Percentiles rank a stretch among this genome's conserved stretches.
These are phyloP conservation scores for Drosophila gaucha DNA, from an alignment of 2,888 invertebrate genomes.

Conservation along the genomic window DNA sequence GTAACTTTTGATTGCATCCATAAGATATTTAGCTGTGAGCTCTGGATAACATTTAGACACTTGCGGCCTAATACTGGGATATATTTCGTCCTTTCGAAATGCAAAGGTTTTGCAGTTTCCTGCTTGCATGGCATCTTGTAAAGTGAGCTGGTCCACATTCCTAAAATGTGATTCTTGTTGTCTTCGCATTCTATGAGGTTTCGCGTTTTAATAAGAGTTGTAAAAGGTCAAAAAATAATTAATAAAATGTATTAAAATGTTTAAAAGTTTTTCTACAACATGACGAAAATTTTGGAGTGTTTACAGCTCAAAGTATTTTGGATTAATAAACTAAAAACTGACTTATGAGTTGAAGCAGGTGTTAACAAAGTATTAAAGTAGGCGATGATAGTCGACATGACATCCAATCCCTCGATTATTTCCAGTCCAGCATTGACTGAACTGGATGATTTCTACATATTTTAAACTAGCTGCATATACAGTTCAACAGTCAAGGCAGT, in stretches of 20 bases:
- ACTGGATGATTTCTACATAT: no score
- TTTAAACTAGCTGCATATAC: no score
- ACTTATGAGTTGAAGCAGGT: neutral
- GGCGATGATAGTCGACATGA: neutral
- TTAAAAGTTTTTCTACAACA: neutral
- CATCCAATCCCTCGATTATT: no score
- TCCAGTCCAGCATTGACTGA: no score
- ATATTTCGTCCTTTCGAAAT: conserved; percentile 11
- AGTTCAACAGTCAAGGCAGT: no score
- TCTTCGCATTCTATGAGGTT: conserved; percentile 13
- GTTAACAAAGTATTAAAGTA: neutral
- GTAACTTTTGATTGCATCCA: neutral
- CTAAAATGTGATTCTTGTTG: neutral
- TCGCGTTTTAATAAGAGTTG: neutral
- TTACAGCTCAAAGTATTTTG: conserved; percentile 7
- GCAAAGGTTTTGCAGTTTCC: conserved; percentile 15
- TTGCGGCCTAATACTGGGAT: conserved; percentile 24
- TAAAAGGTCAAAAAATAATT: conserved; percentile 3
- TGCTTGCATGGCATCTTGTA: conserved; percentile 12
- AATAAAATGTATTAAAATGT: conserved; percentile 7
- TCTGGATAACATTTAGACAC: neutral
- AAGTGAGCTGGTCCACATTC: neutral
- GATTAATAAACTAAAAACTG: neutral
- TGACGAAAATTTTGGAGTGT: conserved; percentile 10
- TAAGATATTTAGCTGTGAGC: neutral